Percentiles rank a stretch among this genome's conserved stretches.
phyloP scores from a whole-genome alignment of 2,888 invertebrate species.

The Salticus scenicus region DNA sequence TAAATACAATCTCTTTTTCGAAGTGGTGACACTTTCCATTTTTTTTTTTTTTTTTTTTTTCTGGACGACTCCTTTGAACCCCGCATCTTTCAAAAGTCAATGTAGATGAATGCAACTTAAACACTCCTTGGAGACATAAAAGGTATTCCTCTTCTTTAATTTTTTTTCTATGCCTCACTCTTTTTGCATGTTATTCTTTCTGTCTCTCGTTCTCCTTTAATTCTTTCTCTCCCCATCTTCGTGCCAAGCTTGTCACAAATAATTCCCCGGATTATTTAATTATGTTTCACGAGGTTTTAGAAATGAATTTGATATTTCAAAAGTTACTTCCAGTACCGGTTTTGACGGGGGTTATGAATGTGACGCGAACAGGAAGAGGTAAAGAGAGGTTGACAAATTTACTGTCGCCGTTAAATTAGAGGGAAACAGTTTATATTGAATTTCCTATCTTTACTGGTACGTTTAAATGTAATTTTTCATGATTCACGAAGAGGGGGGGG shows the following conservation, averaged over 20 bases:
- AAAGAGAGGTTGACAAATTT: constrained; percentile 53
- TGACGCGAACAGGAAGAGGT: constrained; percentile 56
- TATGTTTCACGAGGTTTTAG: constrained; percentile 68
- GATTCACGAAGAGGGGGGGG: no score
- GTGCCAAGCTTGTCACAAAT: constrained; percentile 68
- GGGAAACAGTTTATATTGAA: not conserved
- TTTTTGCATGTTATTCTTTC: constrained; percentile 48
- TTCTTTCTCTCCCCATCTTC: constrained; percentile 22
- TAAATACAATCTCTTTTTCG: constrained; percentile 69
- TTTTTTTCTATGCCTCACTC: constrained; percentile 20
- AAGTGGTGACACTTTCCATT: constrained; percentile 60
- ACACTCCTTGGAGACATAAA: constrained; percentile 65
- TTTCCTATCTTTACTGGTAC: not conserved
- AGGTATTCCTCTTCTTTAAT: constrained; percentile 64
- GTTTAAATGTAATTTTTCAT: no score
- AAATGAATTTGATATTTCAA: constrained; percentile 69
- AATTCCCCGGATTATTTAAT: constrained; percentile 69
- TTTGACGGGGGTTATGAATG: constrained; percentile 62
- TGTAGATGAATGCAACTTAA: constrained; percentile 69
- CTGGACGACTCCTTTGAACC: constrained; percentile 53
- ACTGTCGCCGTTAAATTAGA: constrained; percentile 18
- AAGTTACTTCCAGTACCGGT: constrained; percentile 47
- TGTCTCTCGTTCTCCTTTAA: constrained; percentile 32
- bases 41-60: no score
- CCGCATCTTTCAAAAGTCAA: constrained; percentile 67